Conservation (phyloP, 2,888 invertebrate species). For the Epirrhoe tristata region DNA sequence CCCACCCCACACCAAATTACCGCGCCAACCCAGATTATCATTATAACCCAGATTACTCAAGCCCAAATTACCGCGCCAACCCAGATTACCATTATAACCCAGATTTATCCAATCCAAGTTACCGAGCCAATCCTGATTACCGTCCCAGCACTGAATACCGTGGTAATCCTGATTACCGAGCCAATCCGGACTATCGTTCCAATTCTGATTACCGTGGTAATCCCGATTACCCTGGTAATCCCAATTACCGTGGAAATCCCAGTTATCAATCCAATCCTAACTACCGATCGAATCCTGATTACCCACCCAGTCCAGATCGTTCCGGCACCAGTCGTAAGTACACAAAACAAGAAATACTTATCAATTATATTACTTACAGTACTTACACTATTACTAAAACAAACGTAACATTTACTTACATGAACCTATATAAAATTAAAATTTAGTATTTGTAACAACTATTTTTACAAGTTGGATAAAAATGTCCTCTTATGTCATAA, state of each 20-base stretch:
- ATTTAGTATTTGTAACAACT: too few species aligned
- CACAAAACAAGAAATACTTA: neutral
- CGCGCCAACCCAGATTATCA: constrained; percentile 23
- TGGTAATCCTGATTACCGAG: constrained; percentile 15
- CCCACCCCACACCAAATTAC: constrained; percentile 29
- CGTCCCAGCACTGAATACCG: constrained; percentile 14
- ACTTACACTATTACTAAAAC: neutral
- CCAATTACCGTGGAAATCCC: constrained; percentile 18
- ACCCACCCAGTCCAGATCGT: constrained; percentile 16
- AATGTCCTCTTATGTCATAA: too few species aligned
- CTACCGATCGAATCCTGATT: constrained; percentile 12
- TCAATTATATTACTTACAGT: neutral
- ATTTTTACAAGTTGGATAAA: too few species aligned
- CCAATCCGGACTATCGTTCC: constrained; percentile 10
- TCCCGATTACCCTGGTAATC: constrained; percentile 20
- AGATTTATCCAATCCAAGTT: constrained; percentile 15
- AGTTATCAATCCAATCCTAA: constrained; percentile 18
- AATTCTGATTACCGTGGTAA: constrained; percentile 25
- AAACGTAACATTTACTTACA: too few species aligned
- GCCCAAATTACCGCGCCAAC: constrained; percentile 19
- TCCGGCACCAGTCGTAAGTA: constrained; percentile 27
- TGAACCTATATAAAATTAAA: too few species aligned
- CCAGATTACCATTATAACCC: constrained; percentile 6
- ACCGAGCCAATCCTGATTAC: constrained; percentile 19
- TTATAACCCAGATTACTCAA: constrained; percentile 7